Evolutionary conservation across 2,888 invertebrate species (phyloP), one percentile per base, ranked within the genome.

Genomic region (Deilephila porcellus): DNA sequence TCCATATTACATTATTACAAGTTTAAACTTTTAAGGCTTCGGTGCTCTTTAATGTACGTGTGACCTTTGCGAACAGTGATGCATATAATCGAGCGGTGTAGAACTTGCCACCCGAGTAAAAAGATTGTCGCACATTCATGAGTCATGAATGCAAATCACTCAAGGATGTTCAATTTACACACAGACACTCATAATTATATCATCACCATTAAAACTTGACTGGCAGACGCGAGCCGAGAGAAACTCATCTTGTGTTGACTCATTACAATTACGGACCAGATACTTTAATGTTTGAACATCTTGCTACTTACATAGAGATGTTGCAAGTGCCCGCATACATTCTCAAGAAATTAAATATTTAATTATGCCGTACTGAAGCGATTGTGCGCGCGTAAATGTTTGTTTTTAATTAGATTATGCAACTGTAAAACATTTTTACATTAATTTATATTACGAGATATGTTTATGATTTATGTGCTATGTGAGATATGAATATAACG

Each of bases 61-160:
- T 29, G 29, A 60, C 25, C 60, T 60, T 60, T 60, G 29, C 60
- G 29, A 29, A 2, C 5, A 29, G 25, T 29, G 60, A 60, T 60
- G 60, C 60, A 60, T 17, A 29, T 17, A 29, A 60, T 3, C 17
- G n/a, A 56, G 56, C 56, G 14, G 19, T 14, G n/a, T 19, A 19
- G 0, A 17, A 56, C 19, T n/a, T 17, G 56, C 56, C 19, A 56
- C 56, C 56, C 19, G n/a, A 56, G n/a, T 56, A 64, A 34, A 64
- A 37, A 67, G 45, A 67, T 45, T 45, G 45, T 45, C 45, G 37
- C 78, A 7, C 14, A 52, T 52, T 17, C 67, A 76, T 83, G 82
- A 85, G 77, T 84, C 81, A 83, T 81, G 79, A 77, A 83, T 81
- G 80, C 81, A 81, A 82, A 83, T 80, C 76, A 74, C 74, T 74